phyloP scores from a whole-genome alignment of 2,888 invertebrate species.

The Xylocampa areola region DNA sequence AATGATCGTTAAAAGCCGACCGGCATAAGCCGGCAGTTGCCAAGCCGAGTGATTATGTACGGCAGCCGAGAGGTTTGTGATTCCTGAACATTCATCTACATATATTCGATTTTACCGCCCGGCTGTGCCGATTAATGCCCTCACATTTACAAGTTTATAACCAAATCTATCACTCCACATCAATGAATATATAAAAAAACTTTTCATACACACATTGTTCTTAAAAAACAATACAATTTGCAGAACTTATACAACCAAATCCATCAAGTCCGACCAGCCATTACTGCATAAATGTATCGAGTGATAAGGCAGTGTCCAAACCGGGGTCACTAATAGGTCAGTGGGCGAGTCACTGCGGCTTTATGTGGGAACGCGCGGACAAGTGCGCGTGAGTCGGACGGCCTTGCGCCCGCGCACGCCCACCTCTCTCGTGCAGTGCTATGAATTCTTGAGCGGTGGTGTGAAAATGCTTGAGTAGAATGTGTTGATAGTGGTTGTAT shows the following conservation, averaged over 20 bases:
- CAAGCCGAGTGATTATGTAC: no score
- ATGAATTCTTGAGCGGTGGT: constrained; percentile 4
- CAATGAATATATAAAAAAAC: neutral
- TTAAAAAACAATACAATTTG: constrained; percentile 22
- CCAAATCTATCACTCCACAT: neutral
- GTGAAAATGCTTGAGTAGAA: neutral
- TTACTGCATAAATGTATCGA: constrained; percentile 15
- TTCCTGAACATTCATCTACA: no score
- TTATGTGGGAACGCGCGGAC: constrained; percentile 58
- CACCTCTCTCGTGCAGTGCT: constrained; percentile 45
- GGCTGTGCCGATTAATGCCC: no score
- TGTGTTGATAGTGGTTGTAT: neutral
- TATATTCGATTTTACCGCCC: no score
- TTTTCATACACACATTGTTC: constrained; percentile 12
- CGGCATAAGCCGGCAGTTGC: no score
- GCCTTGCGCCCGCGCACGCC: constrained; percentile 58
- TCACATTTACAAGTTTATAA: no score
- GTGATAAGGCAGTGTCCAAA: constrained; percentile 41
- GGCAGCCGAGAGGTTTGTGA: no score
- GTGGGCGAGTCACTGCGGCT: constrained; percentile 53
- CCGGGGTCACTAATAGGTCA: constrained; percentile 54
- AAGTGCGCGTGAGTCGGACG: constrained; percentile 61
- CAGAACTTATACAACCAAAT: constrained; percentile 15
- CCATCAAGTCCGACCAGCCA: constrained; percentile 28
- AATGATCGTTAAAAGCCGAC: no score